Base-by-base conservation (phyloP, 2,888 invertebrate species). In the Polyploca ridens region DNA sequence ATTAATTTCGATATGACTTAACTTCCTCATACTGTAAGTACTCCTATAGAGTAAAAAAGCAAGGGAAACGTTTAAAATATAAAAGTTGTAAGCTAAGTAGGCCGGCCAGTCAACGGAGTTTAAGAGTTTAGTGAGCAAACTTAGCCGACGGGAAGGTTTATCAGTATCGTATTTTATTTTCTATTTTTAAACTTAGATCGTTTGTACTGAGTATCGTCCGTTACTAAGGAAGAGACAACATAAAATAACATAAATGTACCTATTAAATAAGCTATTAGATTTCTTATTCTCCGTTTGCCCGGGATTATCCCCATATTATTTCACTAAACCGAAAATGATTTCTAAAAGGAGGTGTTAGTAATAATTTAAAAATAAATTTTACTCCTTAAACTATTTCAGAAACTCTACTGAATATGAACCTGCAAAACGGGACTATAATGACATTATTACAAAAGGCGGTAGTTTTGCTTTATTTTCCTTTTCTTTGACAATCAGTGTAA, bases 11-110 rank as follows among this genome's bases (percentile, higher is more conserved):
- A 27, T 38, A 10, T 38, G 38, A 10, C 38, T 38, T 10, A 10
- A 38, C 3, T 3, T 38, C 38, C 13, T 11, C 41, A 10, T n/a
- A 46, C 46, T 46, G n/a, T 46, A 46, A n/a, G 46, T 46, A 10
- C n/a, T 46, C n/a, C 46, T 11, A 59, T 35, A 33, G n/a, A 14
- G n/a, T 59, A 33, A 58, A 33, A 58, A 58, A 27, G 13, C 16
- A 27, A 59, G 35, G 27, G 4, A 41, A 59, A 60, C 57, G 61
- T 49, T 61, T 35, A 41, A 61, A 64, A 64, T 64, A 64, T 61
- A 64, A 64, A 64, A 64, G 64, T 61, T 64, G 19, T 35, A 64
- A 61, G 61, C 54, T 35, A 35, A 59, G 35, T 59, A 63, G 63
- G 57, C 63, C 46, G n/a, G 10, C 44, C 58, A 44, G 59, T 58